phyloP scores from a whole-genome alignment of 2,113 vertebrate genomes.

The Hippocampus zosterae region DNA sequence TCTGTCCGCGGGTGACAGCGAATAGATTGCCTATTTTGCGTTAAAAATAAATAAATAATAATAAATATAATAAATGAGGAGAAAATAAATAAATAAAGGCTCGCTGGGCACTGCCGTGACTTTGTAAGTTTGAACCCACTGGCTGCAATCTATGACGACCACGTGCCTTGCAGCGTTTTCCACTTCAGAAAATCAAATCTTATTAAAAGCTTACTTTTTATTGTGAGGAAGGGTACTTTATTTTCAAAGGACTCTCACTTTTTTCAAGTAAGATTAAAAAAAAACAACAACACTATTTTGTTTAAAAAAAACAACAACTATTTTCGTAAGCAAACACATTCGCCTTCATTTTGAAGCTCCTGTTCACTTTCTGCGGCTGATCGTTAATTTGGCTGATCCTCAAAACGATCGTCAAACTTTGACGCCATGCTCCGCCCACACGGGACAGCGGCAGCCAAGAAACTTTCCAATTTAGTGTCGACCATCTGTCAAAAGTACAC shows the following conservation, averaged over 20 bases:
- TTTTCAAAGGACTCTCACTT: too few relatives aligned
- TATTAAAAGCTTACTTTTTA: too few relatives aligned
- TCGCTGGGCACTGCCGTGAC: not conserved
- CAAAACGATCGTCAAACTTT: not conserved
- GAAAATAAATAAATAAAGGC: not conserved
- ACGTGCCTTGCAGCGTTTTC: not conserved
- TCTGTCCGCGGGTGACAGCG: constrained; percentile 1
- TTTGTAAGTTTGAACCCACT: not conserved
- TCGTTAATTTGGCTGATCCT: not conserved
- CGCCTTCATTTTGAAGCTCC: too few relatives aligned
- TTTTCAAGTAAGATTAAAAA: too few relatives aligned
- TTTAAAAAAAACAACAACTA: too few relatives aligned
- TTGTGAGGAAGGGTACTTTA: too few relatives aligned
- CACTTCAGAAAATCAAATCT: not conserved
- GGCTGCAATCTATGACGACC: not conserved
- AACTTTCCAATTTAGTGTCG: not conserved
- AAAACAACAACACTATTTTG: too few relatives aligned
- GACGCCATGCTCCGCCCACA: not conserved
- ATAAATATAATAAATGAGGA: too few relatives aligned
- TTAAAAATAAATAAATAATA: not conserved
- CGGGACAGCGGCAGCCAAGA: not conserved
- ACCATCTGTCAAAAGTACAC: not conserved
- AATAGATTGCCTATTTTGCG: constrained; percentile 8
- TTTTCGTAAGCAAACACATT: too few relatives aligned
- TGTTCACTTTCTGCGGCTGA: not conserved